These are phyloP conservation scores for Acanthosepion esculentum DNA, from an alignment of 2,888 invertebrate species.

Conservation along the genomic window DNA sequence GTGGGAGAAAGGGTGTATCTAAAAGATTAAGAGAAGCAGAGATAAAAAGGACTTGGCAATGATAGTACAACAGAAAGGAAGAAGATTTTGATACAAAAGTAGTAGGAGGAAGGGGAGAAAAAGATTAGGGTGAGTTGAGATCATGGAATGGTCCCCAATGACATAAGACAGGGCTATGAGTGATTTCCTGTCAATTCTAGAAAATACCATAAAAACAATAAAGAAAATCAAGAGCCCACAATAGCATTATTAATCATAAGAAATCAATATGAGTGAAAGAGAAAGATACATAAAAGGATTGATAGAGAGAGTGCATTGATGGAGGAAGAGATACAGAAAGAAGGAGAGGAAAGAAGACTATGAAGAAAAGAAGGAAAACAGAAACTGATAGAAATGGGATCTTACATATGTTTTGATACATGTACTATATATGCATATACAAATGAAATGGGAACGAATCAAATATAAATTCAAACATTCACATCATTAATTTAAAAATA, in stretches of 20 bases:
- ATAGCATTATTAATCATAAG: slow-evolving; percentile 21
- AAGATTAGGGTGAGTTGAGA: background rate
- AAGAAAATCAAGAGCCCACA: background rate
- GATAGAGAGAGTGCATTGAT: background rate
- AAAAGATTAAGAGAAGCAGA: background rate
- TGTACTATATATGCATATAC: too few relatives aligned
- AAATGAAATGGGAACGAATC: too few relatives aligned
- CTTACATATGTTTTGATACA: too few relatives aligned
- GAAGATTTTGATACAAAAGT: background rate
- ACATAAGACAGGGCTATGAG: slow-evolving; percentile 22
- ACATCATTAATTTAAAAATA: too few relatives aligned
- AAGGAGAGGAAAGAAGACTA: background rate
- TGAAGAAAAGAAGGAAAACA: background rate
- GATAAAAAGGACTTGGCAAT: background rate
- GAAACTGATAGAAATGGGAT: background rate
- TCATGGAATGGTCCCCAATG: slow-evolving; percentile 6
- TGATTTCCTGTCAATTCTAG: slow-evolving; percentile 21
- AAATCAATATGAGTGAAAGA: background rate
- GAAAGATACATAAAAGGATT: background rate
- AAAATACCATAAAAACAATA: slow-evolving; percentile 9
- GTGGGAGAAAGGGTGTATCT: background rate
- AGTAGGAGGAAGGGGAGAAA: background rate
- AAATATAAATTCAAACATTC: too few relatives aligned
- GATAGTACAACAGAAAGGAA: background rate
- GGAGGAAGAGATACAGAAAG: background rate